Evolutionary conservation across 2,888 invertebrate genomes (phyloP).

Genomic region (Amblyjoppa fuscipennis): DNA sequence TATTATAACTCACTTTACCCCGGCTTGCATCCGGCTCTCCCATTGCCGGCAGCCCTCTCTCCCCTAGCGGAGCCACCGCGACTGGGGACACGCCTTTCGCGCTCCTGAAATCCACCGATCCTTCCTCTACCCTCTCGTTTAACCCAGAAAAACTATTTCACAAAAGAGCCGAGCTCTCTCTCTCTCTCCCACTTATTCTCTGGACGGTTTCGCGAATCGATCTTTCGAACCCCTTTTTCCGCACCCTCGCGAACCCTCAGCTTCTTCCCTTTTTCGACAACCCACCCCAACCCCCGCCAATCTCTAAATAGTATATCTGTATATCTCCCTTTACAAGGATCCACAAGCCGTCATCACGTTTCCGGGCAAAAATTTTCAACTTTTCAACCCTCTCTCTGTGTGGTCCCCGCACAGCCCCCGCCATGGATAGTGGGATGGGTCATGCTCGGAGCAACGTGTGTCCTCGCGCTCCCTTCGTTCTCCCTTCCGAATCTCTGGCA

Average conservation of each 20-base stretch:
- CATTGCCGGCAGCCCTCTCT: constrained; percentile 12
- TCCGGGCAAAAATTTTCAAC: constrained; percentile 55
- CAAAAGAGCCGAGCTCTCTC: constrained; percentile 40
- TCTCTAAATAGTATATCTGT: constrained; percentile 15
- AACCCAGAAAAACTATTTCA: constrained; percentile 60
- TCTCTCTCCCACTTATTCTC: background rate
- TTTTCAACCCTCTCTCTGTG: constrained; percentile 35
- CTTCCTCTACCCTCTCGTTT: constrained; percentile 40
- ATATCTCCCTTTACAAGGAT: constrained; percentile 2
- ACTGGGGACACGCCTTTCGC: constrained; percentile 18
- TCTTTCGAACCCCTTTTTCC: constrained; percentile 37
- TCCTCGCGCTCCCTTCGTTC: constrained; percentile 34
- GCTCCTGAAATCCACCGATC: constrained; percentile 9
- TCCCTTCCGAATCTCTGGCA: constrained; percentile 31
- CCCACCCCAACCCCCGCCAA: constrained; percentile 9
- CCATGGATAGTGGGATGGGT: constrained; percentile 15
- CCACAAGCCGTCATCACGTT: constrained; percentile 43
- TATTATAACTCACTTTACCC: constrained; percentile 41
- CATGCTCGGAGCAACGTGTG: constrained; percentile 23
- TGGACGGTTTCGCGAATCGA: constrained; percentile 46
- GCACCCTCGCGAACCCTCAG: background rate
- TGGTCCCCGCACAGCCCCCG: background rate
- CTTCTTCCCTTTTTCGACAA: constrained; percentile 30
- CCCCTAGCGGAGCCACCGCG: background rate
- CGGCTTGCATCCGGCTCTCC: constrained; percentile 29